Evolutionary conservation across 2,113 vertebrate species (phyloP).

Genomic region (Herpetotheres cachinnans): DNA sequence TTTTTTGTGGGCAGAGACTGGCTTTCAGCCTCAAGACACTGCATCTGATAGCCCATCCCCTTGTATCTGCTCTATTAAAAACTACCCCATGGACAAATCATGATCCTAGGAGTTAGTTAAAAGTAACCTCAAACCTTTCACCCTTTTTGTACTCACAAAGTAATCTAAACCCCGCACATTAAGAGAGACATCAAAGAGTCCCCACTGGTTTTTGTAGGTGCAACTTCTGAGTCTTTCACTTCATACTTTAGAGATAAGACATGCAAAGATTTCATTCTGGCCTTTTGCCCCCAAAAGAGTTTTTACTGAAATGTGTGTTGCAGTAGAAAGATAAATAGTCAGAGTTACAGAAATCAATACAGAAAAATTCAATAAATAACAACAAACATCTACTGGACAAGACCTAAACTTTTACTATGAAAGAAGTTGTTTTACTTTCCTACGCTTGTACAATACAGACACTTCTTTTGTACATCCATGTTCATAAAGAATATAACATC

Average conservation of each 20-base stretch:
- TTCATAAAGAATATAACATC: neutral
- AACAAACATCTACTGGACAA: constrained; percentile 38
- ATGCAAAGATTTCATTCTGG: constrained; percentile 65
- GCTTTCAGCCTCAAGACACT: constrained; percentile 32
- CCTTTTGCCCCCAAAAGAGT: constrained; percentile 67
- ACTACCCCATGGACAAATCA: constrained; percentile 66
- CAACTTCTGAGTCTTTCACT: constrained; percentile 59
- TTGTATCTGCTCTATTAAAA: constrained; percentile 67
- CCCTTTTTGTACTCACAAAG: constrained; percentile 69
- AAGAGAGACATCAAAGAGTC: constrained; percentile 74
- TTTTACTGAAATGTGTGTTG: constrained; percentile 66
- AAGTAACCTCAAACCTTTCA: constrained; percentile 72
- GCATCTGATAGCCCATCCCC: constrained; percentile 51
- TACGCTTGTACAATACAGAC: neutral
- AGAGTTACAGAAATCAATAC: constrained; percentile 68
- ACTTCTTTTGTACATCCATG: neutral
- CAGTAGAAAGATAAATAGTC: constrained; percentile 66
- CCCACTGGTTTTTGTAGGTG: constrained; percentile 71
- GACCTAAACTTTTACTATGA: constrained; percentile 27
- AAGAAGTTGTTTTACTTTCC: constrained; percentile 46
- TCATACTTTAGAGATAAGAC: constrained; percentile 71
- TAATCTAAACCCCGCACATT: constrained; percentile 74
- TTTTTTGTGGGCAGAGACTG: neutral
- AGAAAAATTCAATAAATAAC: constrained; percentile 62
- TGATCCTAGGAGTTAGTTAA: constrained; percentile 66